Conservation (phyloP, 2,113 vertebrate genomes). For the Sus scrofa region DNA sequence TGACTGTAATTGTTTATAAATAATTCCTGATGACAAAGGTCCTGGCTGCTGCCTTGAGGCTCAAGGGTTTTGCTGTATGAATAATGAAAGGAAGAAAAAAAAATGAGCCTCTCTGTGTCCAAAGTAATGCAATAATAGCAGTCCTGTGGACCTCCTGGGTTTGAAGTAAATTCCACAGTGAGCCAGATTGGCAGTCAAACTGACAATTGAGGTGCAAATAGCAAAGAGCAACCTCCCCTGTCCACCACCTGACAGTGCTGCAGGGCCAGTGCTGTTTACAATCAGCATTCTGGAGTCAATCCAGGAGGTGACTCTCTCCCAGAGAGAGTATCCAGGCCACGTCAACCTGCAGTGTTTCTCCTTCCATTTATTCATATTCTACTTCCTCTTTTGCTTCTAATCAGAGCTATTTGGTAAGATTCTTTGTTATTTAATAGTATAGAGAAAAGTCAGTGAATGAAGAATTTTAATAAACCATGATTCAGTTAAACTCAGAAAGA, state of each 20-base stretch:
- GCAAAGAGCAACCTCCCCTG: background rate
- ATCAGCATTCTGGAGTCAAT: background rate
- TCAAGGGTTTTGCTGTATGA: conserved; percentile 56
- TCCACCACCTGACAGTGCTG: background rate
- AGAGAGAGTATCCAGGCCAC: background rate
- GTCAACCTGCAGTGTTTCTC: background rate
- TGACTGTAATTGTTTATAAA: conserved; percentile 50
- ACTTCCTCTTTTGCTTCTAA: background rate
- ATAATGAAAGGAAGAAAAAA: conserved; percentile 67
- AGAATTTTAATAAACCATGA: background rate
- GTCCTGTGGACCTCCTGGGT: conserved; percentile 1
- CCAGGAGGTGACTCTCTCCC: background rate
- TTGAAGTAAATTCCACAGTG: conserved; percentile 60
- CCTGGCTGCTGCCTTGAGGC: background rate
- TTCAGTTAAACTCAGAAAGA: background rate
- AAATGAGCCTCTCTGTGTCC: background rate
- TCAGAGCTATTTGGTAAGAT: background rate
- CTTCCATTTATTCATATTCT: background rate
- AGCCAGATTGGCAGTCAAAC: conserved; percentile 44
- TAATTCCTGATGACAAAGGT: conserved; percentile 10
- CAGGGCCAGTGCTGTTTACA: background rate
- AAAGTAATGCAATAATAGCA: conserved; percentile 59
- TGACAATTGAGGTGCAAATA: background rate
- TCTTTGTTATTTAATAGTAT: background rate
- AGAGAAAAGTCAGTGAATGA: background rate